Evolutionary conservation across 2,113 vertebrate species (phyloP), one percentile per base, ranked within the genome.

Genomic region (Rutilus rutilus): DNA sequence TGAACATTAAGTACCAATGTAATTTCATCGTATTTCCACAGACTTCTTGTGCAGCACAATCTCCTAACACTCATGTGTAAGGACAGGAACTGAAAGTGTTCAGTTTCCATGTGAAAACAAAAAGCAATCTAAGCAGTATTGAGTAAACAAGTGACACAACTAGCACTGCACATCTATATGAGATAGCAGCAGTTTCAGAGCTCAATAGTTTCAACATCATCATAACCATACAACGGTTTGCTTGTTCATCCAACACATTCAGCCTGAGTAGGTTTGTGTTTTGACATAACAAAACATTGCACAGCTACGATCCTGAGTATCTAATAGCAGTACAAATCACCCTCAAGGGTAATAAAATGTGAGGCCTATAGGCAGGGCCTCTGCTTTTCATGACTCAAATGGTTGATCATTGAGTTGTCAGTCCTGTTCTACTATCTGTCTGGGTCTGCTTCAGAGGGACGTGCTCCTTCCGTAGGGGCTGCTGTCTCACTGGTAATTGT

Each of bases 401-500:
- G 33, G 39, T 36, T 83, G 5, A 45, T 60, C 14, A 54, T 33
- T 6, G 27, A 89, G 52, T 82, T 82, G 88, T 89, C 52, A 82
- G 57, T 86, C 85, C 78, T 73, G 86, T 86, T 89, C 89, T 89
- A 62, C 79, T n/a, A 8, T 89, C 36, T 84, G 76, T 64, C 75
- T 59, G 78, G 47, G 39, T 89, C 86, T 81, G 80, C 30, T 86
- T 71, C 57, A 67, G 42, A 81, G 52, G 69, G 60, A 77, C 52
- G 54, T 23, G 78, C 59, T 30, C 21, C 65, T 82, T 85, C 62
- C 83, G 59, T 75, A 81, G 78, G 89, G 90, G 84, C 85, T 91
- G 71, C 78, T 90, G 86, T 88, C 88, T 90, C 75, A 74, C 84
- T 84, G 85, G 83, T 90, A 90, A 90, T 89, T 91, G 83, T 88